Base-by-base conservation (phyloP, 2,113 vertebrate species). In the Syrmaticus mikado region DNA sequence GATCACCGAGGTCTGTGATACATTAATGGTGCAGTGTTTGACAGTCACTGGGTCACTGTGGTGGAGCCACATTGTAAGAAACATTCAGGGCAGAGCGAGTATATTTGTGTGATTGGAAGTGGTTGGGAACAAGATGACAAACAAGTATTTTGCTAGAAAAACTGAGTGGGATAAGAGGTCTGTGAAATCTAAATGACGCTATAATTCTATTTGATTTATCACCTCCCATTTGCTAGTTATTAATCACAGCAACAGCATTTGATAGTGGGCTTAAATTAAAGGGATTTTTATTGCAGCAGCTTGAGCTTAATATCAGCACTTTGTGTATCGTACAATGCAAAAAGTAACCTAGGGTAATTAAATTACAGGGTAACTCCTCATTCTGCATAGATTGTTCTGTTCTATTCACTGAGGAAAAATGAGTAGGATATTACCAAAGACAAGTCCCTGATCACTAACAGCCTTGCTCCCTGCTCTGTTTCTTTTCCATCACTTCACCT, bases 331-430 rank as follows among this genome's bases (percentile, higher is more conserved):
- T 13, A 74, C 72, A 94, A 80, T 60, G 75, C 41, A 80, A 87
- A 90, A 94, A 72, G 61, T 85, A 91, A 94, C 95, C 61, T 58
- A 13, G 64, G 28, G 55, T 71, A 95, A 92, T 91, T 91, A 85
- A 96, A 93, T 96, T 85, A 64, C 34, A 71, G 65, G 10, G 20
- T 77, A 70, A 66, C 27, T 64, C 68, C 76, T 87, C 41, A 2
- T 91, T 92, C 64, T 90, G 6, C 40, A 28, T 67, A n/a, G 82
- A 80, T 87, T 87, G 6, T n/a, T 73, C 61, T 67, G 12, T 77
- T 92, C 38, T 61, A 14, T 75, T 92, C 36, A 50, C 36, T 55
- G 30, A 77, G 75, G 32, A 55, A 68, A 87, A 88, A 72, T 20
- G 60, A 82, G 62, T 17, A 60, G 52, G 38, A 43, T 80, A 57